Base-by-base conservation (phyloP, 2,888 invertebrate genomes). In the Lapara coniferarum region DNA sequence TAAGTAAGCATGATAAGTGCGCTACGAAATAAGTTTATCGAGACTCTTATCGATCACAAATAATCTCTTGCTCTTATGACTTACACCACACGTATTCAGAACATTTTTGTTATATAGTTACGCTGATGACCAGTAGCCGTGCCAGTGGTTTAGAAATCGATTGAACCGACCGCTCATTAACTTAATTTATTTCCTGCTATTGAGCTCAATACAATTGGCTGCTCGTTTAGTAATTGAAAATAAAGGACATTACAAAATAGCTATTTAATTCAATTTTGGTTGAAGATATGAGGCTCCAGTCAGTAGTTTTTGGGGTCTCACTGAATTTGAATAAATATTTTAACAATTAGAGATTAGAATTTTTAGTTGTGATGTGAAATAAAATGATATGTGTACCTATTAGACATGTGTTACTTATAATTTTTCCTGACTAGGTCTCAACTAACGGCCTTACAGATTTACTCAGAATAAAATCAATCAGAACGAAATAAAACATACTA, bases 61-160 rank as follows among this genome's bases (percentile, higher is more conserved):
- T 25, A 25, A 25, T 25, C 25, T 25, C 25, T 25, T 25, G 25
- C 1, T 72, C 74, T 75, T 73, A 6, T 70, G 59, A 71, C 77
- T 82, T 84, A 72, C 0, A 72, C 81, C 81, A 76, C 66, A 59
- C 73, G 69, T 71, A 73, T 75, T 77, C 74, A 80, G 81, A 81
- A 82, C 84, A 82, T 85, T 87, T 86, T 86, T 81, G 83, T 85
- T 82, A 83, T 80, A 82, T 78, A 81, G 85, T 81, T 78, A 71
- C 79, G 72, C 78, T 83, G 83, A 86, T 82, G 84, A 81, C 82
- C 85, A 85, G 85, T 81, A 87, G 88, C 79, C 73, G 76, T 88
- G 90, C 85, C n/a, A n/a, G n/a, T n/a, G 90, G 90, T 89, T 90
- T 87, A 87, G 87, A 89, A 87, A 90, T 82, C 87, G 87, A 89